A percentile compares a stretch with the other conserved stretches of the same genome.
phyloP scores from a whole-genome alignment of 1,140 invertebrate genomes.

The Drosophila melanogaster region Release_6_plus_ISO1_MT NT_033779.5:16690001-16690500 shows the following conservation, averaged over 20 bases:
- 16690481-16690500: constrained; percentile 18
- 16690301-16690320: too few species aligned
- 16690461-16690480: constrained; percentile 7
- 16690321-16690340: constrained; percentile 4
- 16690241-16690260: not conserved
- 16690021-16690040: not conserved
- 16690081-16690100: constrained; percentile 14
- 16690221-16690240: not conserved
- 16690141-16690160: constrained; percentile 2
- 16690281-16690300: too few species aligned
- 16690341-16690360: not conserved
- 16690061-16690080: not conserved
- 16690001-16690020: not conserved
- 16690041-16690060: constrained; percentile 31
- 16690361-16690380: not conserved
- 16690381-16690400: constrained; percentile 8
- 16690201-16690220: not conserved
- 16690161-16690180: constrained; percentile 26
- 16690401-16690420: constrained; percentile 9
- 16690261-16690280: too few species aligned
- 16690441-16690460: constrained; percentile 30
- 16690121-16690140: constrained; percentile 25
- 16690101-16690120: not conserved
- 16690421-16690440: constrained; percentile 18
- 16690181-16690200: constrained; percentile 18